phyloP scores from a whole-genome alignment of 2,797 vertebrate genomes.

The Eupleurogrammus muticus region DNA sequence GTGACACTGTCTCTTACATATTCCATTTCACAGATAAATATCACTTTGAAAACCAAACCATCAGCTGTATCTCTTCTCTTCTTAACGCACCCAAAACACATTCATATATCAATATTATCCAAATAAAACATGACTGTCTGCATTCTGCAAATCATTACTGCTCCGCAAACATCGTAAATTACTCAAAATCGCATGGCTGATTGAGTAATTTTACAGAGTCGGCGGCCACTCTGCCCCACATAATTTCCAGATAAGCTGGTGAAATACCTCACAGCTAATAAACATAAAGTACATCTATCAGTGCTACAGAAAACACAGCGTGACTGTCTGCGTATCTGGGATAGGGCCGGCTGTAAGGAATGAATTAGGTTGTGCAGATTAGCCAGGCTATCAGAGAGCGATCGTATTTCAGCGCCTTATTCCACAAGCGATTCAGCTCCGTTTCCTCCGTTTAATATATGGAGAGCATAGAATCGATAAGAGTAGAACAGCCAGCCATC shows the following conservation, averaged over 20 bases:
- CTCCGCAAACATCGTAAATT: constrained; percentile 59
- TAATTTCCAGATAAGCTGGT: constrained; percentile 70
- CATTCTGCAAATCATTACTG: constrained; percentile 54
- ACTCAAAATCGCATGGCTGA: constrained; percentile 69
- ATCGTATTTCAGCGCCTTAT: constrained; percentile 72
- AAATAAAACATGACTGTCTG: constrained; percentile 58
- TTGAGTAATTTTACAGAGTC: constrained; percentile 68
- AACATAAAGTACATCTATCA: constrained; percentile 76
- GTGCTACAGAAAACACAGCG: constrained; percentile 62
- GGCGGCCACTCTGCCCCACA: constrained; percentile 50
- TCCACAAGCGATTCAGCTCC: constrained; percentile 49
- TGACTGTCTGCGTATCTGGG: constrained; percentile 59
- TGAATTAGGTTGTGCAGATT: constrained; percentile 75
- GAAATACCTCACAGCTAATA: constrained; percentile 72
- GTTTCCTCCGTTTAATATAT: constrained; percentile 75
- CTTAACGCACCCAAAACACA: constrained; percentile 21
- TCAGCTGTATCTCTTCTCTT: constrained; percentile 19
- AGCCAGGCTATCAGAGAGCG: constrained; percentile 61
- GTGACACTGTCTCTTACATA: constrained; percentile 19
- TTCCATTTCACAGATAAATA: constrained; percentile 58
- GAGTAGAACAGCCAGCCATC: constrained; percentile 71
- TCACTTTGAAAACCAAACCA: constrained; percentile 26
- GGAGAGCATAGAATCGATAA: constrained; percentile 77
- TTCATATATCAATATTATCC: constrained; percentile 56
- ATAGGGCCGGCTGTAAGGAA: constrained; percentile 46